Percentiles rank a stretch among this genome's conserved stretches.
phyloP scores from a whole-genome alignment of 2,113 vertebrate species.

The Lontra canadensis region DNA sequence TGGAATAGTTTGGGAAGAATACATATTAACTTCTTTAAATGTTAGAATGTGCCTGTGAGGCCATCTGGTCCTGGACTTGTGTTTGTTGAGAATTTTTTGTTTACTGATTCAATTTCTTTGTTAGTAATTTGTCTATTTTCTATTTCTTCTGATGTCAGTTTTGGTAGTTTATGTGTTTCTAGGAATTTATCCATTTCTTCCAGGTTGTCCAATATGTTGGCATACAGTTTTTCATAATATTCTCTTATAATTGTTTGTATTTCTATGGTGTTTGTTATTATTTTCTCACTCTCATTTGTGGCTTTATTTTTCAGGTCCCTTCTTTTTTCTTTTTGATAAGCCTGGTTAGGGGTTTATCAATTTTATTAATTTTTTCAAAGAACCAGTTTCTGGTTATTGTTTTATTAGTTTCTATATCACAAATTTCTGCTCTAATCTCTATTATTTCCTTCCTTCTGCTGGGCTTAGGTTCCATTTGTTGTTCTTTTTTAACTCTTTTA shows the following conservation, averaged over 20 bases:
- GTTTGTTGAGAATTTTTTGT: background rate
- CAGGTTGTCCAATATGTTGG: too few relatives aligned
- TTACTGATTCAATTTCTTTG: background rate
- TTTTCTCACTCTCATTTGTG: background rate
- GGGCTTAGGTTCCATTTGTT: background rate
- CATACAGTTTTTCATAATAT: too few relatives aligned
- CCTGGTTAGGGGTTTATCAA: background rate
- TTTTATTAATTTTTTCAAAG: background rate
- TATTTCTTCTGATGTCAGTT: background rate
- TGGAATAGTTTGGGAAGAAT: background rate
- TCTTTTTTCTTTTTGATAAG: background rate
- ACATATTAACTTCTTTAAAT: background rate
- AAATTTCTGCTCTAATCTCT: background rate
- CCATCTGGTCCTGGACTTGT: background rate
- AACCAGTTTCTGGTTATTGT: background rate
- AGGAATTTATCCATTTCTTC: too few relatives aligned
- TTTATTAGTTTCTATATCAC: background rate
- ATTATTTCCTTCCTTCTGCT: background rate
- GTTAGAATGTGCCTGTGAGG: background rate
- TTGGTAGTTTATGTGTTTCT: background rate
- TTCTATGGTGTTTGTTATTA: background rate
- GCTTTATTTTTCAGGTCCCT: background rate
- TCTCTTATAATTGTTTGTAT: background rate
- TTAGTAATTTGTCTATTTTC: background rate
- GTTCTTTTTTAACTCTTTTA: background rate